Base-by-base conservation (phyloP, 2,888 invertebrate genomes). In the Melangyna quadrimaculata region DNA sequence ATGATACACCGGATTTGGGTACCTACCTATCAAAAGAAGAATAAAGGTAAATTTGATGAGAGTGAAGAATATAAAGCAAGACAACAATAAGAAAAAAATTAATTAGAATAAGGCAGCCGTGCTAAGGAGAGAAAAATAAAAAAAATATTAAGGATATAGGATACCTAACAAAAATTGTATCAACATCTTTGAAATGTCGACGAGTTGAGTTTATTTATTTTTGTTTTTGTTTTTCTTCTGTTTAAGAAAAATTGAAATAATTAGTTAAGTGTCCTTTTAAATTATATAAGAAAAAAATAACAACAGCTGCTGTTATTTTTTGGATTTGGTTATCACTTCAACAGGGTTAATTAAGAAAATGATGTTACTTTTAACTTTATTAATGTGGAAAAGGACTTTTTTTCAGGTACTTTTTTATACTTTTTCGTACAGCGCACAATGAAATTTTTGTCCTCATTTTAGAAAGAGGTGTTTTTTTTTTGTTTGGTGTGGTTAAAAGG, bases 271-370 rank as follows among this genome's bases (percentile, higher is more conserved):
- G 67, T 35, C 67, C 32, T 51, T 67, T 67, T 32, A 32, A 48
- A 48, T 22, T 24, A n/a, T 40, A 3, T 4, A 12, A 4, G 4
- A 37, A 3, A n/a, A 40, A 40, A 40, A 24, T 22, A 51, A 51
- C 51, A 48, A 35, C 67, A 67, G 51, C 67, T 67, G 67, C n/a
- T n/a, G n/a, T n/a, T n/a, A n/a, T n/a, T n/a, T n/a, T n/a, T 35
- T 22, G 8, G 35, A 24, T 24, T 51, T 35, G 51, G 24, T 32
- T 48, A 32, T 45, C 32, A 32, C 43, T 37, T 8, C 9, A 51
- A 35, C 51, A 67, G 67, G 67, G 67, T 67, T 67, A 67, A 67
- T 67, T 67, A 67, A 67, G 22, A 51, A 67, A 67, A 51, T 51
- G 32, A 51, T 67, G 67, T 67, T 48, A 51, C 35, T 48, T 51